These are phyloP conservation scores for Drosophila tristis DNA, from an alignment of 1,140 invertebrate genomes.

Conservation along the genomic window DNA sequence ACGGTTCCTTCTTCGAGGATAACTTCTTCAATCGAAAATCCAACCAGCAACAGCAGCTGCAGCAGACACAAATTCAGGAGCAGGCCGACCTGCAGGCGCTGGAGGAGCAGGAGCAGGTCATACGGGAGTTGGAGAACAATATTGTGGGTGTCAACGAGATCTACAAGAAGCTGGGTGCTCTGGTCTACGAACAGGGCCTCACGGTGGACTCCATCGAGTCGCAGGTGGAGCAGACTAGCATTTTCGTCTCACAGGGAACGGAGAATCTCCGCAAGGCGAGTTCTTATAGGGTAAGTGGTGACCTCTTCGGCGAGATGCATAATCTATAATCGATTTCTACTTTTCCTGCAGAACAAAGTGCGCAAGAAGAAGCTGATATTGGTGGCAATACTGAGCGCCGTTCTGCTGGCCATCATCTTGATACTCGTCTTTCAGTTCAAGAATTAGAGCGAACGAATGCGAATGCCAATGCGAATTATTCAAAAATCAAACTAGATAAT, in stretches of 20 bases:
- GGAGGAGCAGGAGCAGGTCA: slow-evolving; percentile 95
- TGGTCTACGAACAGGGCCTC: slow-evolving; percentile 99
- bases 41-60: slow-evolving; percentile 85
- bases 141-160: slow-evolving; percentile 99
- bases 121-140: slow-evolving; percentile 95
- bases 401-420: slow-evolving; percentile 89
- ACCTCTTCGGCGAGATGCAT: not conserved
- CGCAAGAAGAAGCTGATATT: slow-evolving; percentile 94
- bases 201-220: slow-evolving; percentile 98
- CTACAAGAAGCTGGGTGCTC: slow-evolving; percentile 97
- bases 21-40: slow-evolving; percentile 84
- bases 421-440: slow-evolving; percentile 77
- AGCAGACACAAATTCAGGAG: slow-evolving; percentile 90
- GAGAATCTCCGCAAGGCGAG: slow-evolving; percentile 92
- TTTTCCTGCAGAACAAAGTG: slow-evolving; percentile 89
- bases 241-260: slow-evolving; percentile 93
- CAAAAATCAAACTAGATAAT: slow-evolving; percentile 60
- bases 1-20: slow-evolving; percentile 79
- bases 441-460: slow-evolving; percentile 55
- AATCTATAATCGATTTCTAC: slow-evolving; percentile 6
- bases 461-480: slow-evolving; percentile 39
- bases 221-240: slow-evolving; percentile 95
- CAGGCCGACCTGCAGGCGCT: slow-evolving; percentile 93
- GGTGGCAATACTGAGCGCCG: slow-evolving; percentile 87
- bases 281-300: slow-evolving; percentile 88